A percentile compares a stretch with the other conserved stretches of the same genome.
Evolutionary conservation across 2,113 vertebrate species (phyloP).

Genomic region (Boleophthalmus pectinirostris): DNA sequence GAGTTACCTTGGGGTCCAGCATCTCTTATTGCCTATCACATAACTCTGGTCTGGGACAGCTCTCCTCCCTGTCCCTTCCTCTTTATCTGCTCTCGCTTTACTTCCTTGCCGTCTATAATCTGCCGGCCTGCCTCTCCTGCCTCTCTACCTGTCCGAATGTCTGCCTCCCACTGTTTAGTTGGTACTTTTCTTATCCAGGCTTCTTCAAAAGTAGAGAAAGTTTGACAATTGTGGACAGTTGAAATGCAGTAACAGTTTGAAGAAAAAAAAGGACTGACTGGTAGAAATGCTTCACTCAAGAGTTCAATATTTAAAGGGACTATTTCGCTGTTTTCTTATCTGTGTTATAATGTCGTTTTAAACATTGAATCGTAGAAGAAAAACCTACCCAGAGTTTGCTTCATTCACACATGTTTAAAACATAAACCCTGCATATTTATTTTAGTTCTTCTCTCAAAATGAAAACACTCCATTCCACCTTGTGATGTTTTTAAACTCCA

Average conservation of each 20-base stretch:
- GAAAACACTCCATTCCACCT: too few species aligned
- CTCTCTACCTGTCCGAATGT: conserved; percentile 8
- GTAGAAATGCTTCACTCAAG: neutral
- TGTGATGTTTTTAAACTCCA: too few species aligned
- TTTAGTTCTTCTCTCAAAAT: too few species aligned
- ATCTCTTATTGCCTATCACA: conserved; percentile 52
- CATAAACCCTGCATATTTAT: too few species aligned
- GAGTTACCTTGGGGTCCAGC: conserved; percentile 55
- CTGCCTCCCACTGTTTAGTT: conserved; percentile 15
- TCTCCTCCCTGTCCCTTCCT: conserved; percentile 22
- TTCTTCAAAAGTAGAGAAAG: neutral
- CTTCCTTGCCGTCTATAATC: conserved; percentile 23
- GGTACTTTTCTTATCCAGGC: conserved; percentile 5
- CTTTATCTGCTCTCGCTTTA: conserved; percentile 21
- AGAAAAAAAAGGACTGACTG: neutral
- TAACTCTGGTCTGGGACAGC: conserved; percentile 45
- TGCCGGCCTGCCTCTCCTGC: neutral
- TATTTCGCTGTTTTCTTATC: too few species aligned
- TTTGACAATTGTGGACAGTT: neutral
- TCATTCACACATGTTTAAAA: too few species aligned
- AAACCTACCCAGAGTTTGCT: too few species aligned
- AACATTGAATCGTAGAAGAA: too few species aligned
- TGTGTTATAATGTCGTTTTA: too few species aligned
- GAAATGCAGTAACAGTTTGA: neutral
- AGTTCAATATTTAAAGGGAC: too few species aligned